phyloP scores from a whole-genome alignment of 92 coral and sea anemone species.

The Phenganax subtilis region DNA sequence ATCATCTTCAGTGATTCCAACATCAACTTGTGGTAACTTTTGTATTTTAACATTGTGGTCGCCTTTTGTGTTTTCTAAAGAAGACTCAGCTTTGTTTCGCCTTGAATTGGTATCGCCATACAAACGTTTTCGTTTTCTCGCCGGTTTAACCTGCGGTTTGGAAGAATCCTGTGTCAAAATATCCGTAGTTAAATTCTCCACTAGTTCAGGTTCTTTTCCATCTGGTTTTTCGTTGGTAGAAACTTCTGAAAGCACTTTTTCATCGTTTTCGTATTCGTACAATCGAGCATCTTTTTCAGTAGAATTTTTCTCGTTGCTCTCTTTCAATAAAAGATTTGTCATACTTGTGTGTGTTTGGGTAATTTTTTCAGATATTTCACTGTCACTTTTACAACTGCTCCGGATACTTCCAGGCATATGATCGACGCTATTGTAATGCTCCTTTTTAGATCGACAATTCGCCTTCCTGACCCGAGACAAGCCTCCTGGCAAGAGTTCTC shows the following conservation, averaged over 20 bases:
- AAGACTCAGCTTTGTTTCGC: neutral
- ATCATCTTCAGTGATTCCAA: neutral
- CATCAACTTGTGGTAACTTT: neutral
- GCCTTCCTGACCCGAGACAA: neutral
- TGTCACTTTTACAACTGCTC: neutral
- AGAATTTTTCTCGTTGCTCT: neutral
- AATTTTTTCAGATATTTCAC: neutral
- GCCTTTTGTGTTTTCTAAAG: neutral
- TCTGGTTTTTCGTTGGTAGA: neutral
- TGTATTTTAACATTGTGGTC: neutral
- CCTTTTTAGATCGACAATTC: neutral
- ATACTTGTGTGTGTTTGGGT: neutral
- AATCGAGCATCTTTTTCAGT: neutral
- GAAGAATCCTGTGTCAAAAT: neutral
- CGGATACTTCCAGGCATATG: neutral
- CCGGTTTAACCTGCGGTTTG: neutral
- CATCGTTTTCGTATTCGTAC: neutral
- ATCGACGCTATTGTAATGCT: neutral
- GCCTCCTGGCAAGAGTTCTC: too few species aligned
- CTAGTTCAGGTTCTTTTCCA: neutral
- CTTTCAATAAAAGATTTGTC: neutral
- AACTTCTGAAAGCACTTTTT: neutral
- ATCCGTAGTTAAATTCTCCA: neutral
- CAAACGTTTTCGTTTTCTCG: slow-evolving; percentile 4
- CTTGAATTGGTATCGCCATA: neutral